These are phyloP conservation scores for Acromyrmex charruanus DNA, from an alignment of 1,140 invertebrate species.

Conservation along the genomic window DNA sequence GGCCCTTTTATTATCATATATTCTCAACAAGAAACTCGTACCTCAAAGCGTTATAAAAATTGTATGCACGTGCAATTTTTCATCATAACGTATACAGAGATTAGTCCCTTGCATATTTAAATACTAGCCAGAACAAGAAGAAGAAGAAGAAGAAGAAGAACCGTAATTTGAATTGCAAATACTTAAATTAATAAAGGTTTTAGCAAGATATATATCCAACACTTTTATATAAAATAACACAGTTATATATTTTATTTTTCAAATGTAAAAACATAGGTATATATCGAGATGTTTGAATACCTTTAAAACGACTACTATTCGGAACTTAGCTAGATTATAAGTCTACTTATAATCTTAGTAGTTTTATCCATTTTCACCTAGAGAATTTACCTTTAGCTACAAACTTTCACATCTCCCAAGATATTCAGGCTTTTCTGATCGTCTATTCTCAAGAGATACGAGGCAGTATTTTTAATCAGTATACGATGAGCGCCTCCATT, in stretches of 20 bases:
- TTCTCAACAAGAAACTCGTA: slow-evolving; percentile 43
- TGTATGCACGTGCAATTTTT: slow-evolving; percentile 52
- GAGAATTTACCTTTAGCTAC: slow-evolving; percentile 52
- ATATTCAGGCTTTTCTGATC: slow-evolving; percentile 60
- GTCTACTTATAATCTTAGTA: slow-evolving; percentile 41
- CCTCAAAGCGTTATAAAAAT: slow-evolving; percentile 50
- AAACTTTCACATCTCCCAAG: slow-evolving; percentile 49
- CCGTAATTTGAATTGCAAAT: slow-evolving; percentile 54
- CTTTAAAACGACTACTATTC: background rate
- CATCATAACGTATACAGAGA: slow-evolving; percentile 38
- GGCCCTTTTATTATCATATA: slow-evolving; percentile 52
- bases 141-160: background rate
- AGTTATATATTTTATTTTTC: background rate
- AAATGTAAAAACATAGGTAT: background rate
- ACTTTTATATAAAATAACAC: slow-evolving; percentile 27
- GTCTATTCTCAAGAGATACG: slow-evolving; percentile 51
- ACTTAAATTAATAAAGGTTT: slow-evolving; percentile 50
- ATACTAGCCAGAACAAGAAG: slow-evolving; percentile 37
- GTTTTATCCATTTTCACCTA: slow-evolving; percentile 32
- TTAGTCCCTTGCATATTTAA: slow-evolving; percentile 58
- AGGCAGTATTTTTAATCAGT: slow-evolving; percentile 64
- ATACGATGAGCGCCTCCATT: slow-evolving; percentile 55
- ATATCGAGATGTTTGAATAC: background rate
- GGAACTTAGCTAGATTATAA: slow-evolving; percentile 5
- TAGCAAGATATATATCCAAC: background rate